These are phyloP conservation scores for Apteryx mantelli DNA, from an alignment of 2,113 vertebrate genomes.

Conservation along the genomic window DNA sequence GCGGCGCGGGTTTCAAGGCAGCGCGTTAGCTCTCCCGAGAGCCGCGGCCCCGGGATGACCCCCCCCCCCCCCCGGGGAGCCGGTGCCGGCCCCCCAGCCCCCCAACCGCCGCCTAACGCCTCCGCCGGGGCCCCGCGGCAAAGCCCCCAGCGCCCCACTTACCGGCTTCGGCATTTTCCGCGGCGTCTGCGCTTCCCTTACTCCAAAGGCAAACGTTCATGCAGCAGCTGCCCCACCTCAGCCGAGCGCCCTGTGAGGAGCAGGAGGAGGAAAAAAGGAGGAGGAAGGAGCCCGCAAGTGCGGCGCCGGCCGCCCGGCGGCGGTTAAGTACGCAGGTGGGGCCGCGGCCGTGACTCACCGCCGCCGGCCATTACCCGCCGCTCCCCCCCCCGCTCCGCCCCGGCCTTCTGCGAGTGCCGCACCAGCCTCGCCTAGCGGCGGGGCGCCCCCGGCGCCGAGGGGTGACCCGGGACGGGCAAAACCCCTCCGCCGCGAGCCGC, in stretches of 20 bases:
- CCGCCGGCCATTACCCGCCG: neutral
- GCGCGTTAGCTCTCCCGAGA: too few species aligned
- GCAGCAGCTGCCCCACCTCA: neutral
- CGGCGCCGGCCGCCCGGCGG: conserved; percentile 1
- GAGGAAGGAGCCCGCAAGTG: neutral
- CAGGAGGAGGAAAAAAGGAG: neutral
- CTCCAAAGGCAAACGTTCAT: neutral
- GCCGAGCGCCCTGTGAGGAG: neutral
- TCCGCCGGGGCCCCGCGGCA: neutral
- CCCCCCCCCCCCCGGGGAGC: neutral
- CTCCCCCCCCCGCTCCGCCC: neutral
- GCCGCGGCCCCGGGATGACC: too few species aligned
- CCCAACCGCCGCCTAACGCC: too few species aligned
- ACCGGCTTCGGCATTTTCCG: conserved; percentile 59
- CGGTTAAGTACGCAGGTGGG: conserved; percentile 61
- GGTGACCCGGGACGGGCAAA: too few species aligned
- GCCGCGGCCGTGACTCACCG: conserved; percentile 22
- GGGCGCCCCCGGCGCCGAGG: neutral
- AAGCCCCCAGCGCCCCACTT: neutral
- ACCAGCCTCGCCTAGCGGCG: neutral
- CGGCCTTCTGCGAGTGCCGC: neutral
- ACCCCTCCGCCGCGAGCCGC: too few species aligned
- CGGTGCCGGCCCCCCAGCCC: too few species aligned
- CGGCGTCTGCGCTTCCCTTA: neutral
- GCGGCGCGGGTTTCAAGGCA: too few species aligned